Conservation (phyloP, 2,888 invertebrate species). For the Gryllus longicercus region DNA sequence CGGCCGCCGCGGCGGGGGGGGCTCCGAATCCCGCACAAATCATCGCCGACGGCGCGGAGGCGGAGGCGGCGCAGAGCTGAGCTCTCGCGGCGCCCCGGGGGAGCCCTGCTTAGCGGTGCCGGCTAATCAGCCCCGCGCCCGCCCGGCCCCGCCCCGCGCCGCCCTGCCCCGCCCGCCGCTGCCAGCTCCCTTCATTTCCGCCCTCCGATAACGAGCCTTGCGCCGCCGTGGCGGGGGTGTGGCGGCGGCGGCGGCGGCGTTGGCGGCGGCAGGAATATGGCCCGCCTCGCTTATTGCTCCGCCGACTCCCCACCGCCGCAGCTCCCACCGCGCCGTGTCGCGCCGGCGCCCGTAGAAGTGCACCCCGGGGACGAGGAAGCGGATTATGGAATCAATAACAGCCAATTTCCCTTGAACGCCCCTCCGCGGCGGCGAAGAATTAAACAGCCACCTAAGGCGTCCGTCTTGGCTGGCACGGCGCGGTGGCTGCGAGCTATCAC, state of each 20-base stretch:
- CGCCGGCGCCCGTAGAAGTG: not conserved
- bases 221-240: not conserved
- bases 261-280: too few species aligned
- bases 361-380: not conserved
- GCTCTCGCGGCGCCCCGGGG: not conserved
- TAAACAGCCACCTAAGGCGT: not conserved
- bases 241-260: too few species aligned
- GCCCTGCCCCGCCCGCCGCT: not conserved
- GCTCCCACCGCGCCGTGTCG: not conserved
- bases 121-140: not conserved
- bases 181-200: not conserved
- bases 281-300: not conserved
- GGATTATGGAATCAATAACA: conserved; percentile 17
- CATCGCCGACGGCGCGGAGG: too few species aligned
- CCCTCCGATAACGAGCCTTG: not conserved
- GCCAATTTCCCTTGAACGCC: not conserved
- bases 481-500: too few species aligned
- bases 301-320: not conserved
- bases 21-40: too few species aligned
- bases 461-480: too few species aligned
- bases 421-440: not conserved
- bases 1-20: too few species aligned
- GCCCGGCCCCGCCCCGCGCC: not conserved
- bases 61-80: too few species aligned
- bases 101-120: not conserved